Conservation (phyloP, 2,888 invertebrate genomes). For the Brassicogethes aeneus region DNA sequence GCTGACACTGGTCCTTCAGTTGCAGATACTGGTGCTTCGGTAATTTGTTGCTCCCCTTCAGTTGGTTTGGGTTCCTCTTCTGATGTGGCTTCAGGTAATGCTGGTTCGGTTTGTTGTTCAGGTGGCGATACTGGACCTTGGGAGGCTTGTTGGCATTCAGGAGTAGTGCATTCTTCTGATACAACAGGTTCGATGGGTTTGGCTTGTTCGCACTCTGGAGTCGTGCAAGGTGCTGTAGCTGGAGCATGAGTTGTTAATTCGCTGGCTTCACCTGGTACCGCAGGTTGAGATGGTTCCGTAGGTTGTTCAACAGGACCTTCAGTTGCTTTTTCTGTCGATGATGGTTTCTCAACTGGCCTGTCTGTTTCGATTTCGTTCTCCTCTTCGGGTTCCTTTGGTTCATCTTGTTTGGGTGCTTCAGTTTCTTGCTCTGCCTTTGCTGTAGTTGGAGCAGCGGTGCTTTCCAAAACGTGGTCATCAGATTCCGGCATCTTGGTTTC, state of each 20-base stretch:
- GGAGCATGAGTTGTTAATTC: conserved; percentile 12
- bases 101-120: too few relatives aligned
- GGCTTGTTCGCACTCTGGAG: too few relatives aligned
- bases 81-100: too few relatives aligned
- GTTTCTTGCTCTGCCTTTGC: too few relatives aligned
- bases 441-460: too few relatives aligned
- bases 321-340: conserved; percentile 15
- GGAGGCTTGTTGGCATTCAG: background rate
- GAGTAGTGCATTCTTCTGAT: background rate
- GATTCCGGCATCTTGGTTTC: conserved; percentile 23
- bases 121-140: background rate
- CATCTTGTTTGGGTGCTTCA: too few relatives aligned
- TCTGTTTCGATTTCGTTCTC: too few relatives aligned
- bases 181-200: background rate
- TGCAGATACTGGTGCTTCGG: background rate
- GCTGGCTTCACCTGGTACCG: background rate
- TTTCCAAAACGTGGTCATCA: conserved; percentile 21
- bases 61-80: background rate
- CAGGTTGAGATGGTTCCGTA: conserved; percentile 1
- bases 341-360: conserved; percentile 9
- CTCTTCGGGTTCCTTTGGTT: conserved; percentile 23
- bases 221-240: too few relatives aligned
- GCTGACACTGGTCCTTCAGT: too few relatives aligned
- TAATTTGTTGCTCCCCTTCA: background rate
- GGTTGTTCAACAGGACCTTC: conserved; percentile 4